phyloP scores from a whole-genome alignment of 2,888 invertebrate genomes.

The Parascotia fuliginaria region DNA sequence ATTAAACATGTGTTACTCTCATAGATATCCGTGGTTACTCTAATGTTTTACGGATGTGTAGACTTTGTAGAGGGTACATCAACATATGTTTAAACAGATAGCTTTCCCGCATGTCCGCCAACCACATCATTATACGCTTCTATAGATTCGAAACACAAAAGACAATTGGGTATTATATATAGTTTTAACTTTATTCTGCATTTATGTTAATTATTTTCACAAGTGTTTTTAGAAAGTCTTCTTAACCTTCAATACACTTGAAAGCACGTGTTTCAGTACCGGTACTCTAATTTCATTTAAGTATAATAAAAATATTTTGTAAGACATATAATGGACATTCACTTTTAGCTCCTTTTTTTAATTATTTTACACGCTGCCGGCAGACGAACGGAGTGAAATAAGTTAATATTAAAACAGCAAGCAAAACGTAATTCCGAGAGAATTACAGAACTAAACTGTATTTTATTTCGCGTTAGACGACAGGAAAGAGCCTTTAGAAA shows the following conservation, averaged over 20 bases:
- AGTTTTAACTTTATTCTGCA: constrained; percentile 5
- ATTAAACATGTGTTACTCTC: constrained; percentile 59
- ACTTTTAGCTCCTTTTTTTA: constrained; percentile 47
- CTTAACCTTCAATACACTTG: constrained; percentile 10
- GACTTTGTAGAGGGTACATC: constrained; percentile 26
- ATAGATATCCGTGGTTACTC: too few relatives aligned
- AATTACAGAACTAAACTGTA: constrained; percentile 52
- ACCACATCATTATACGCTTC: constrained; percentile 15
- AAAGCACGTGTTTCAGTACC: constrained; percentile 2
- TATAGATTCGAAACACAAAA: constrained; percentile 12
- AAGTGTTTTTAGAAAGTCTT: not conserved
- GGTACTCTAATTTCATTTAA: constrained; percentile 29
- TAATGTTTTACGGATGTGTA: constrained; percentile 41
- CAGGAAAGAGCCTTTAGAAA: constrained; percentile 65
- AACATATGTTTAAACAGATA: constrained; percentile 23
- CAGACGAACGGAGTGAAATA: constrained; percentile 43
- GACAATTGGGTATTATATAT: constrained; percentile 7
- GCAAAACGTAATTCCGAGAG: constrained; percentile 57
- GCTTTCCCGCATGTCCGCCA: constrained; percentile 11
- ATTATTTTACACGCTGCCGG: constrained; percentile 44
- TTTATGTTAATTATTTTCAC: too few relatives aligned
- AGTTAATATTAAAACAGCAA: constrained; percentile 52
- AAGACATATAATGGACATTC: constrained; percentile 41
- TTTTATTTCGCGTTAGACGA: constrained; percentile 56
- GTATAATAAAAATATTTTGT: constrained; percentile 43